A percentile compares a stretch with the other conserved stretches of the same genome.
These are phyloP conservation scores for Dorcus parallelipipedus DNA, from an alignment of 2,888 invertebrate species.

Conservation along the genomic window DNA sequence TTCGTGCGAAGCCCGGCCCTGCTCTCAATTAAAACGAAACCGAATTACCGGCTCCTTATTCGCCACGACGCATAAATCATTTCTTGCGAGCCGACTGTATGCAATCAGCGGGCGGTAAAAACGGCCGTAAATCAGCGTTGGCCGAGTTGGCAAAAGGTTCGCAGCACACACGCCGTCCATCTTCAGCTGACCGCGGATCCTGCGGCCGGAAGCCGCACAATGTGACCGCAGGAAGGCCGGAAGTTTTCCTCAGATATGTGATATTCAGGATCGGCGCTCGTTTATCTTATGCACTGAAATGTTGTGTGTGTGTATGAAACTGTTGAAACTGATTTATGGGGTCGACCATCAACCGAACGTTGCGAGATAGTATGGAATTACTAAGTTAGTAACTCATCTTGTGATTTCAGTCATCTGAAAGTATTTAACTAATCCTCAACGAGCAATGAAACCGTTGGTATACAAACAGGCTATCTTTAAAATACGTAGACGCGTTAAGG, in stretches of 20 bases:
- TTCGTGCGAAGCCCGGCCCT: too few relatives aligned
- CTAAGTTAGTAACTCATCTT: too few relatives aligned
- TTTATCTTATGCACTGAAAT: constrained; percentile 20
- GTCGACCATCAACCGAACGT: too few relatives aligned
- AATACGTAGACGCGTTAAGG: too few relatives aligned
- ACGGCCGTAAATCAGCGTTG: constrained; percentile 21
- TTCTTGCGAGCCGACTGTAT: background rate
- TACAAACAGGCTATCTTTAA: too few relatives aligned
- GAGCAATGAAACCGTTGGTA: too few relatives aligned
- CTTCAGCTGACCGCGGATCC: constrained; percentile 28
- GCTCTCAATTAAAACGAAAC: too few relatives aligned
- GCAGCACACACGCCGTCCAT: constrained; percentile 26
- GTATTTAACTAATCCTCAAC: too few relatives aligned
- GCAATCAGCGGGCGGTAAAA: constrained; percentile 12
- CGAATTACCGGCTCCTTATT: background rate
- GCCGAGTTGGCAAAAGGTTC: constrained; percentile 19
- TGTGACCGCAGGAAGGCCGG: constrained; percentile 36
- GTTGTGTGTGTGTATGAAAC: background rate
- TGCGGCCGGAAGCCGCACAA: constrained; percentile 37
- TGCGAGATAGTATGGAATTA: too few relatives aligned
- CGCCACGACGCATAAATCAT: constrained; percentile 11
- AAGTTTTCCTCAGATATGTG: constrained; percentile 36
- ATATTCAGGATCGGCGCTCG: constrained; percentile 26
- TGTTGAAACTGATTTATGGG: background rate
- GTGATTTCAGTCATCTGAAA: too few relatives aligned